Evolutionary conservation across 2,113 vertebrate species (phyloP).

Genomic region (Aptenodytes patagonicus): DNA sequence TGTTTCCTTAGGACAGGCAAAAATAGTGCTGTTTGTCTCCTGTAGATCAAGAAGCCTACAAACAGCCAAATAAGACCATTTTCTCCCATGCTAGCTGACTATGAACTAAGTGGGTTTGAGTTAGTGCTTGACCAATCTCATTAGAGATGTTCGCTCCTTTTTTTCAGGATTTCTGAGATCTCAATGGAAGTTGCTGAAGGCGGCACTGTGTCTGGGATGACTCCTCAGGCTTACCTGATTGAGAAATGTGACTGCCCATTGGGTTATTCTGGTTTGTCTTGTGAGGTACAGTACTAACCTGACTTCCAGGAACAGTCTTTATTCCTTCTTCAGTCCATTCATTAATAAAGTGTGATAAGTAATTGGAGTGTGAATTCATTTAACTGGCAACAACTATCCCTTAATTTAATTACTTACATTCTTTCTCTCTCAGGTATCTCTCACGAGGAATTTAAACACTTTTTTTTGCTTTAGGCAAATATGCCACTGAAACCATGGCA

Average conservation of each 20-base stretch:
- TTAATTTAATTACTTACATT: background rate
- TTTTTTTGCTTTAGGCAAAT: background rate
- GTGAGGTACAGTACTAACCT: constrained; percentile 81
- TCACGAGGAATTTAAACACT: background rate
- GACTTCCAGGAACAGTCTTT: background rate
- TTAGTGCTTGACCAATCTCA: background rate
- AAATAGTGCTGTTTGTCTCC: background rate
- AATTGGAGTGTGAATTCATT: background rate
- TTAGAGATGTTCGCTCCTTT: background rate
- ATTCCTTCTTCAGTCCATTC: background rate
- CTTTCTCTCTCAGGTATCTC: background rate
- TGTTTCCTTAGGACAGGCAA: background rate
- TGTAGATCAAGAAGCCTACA: background rate
- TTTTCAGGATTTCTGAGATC: constrained; percentile 92
- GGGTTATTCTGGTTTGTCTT: constrained; percentile 92
- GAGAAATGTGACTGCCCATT: constrained; percentile 89
- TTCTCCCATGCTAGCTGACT: background rate
- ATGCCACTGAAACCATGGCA: background rate
- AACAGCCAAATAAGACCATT: background rate
- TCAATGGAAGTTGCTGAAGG: constrained; percentile 86
- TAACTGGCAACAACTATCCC: background rate
- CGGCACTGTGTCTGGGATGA: constrained; percentile 71
- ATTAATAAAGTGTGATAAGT: background rate
- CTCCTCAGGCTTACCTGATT: constrained; percentile 81
- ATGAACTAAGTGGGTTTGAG: background rate